Conservation (phyloP, 2,113 vertebrate species). For the Miniopterus natalensis region DNA sequence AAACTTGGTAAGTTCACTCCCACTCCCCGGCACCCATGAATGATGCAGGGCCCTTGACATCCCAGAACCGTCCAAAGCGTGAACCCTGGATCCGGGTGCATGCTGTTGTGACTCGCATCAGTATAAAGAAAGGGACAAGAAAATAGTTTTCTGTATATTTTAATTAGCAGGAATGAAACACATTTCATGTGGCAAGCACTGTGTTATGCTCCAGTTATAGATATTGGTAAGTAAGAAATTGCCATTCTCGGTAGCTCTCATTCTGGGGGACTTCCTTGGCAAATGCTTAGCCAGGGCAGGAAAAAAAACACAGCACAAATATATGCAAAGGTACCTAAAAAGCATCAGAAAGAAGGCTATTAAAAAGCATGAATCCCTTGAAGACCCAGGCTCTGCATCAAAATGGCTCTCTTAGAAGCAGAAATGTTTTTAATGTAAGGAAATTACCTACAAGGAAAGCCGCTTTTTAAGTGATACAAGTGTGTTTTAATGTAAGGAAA, state of each 20-base stretch:
- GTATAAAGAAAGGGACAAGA: background rate
- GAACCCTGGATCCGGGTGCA: background rate
- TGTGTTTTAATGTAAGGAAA: constrained; percentile 17
- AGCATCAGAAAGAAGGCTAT: background rate
- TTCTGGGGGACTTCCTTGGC: background rate
- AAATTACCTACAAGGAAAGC: background rate
- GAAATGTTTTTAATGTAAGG: constrained; percentile 20
- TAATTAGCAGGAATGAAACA: background rate
- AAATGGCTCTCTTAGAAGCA: constrained; percentile 8
- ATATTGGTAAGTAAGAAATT: background rate
- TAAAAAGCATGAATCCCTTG: background rate
- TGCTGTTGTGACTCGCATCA: background rate
- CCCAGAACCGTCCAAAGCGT: background rate
- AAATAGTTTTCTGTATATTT: background rate
- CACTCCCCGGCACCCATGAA: constrained; percentile 74
- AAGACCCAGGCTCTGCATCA: background rate
- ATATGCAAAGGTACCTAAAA: constrained; percentile 2
- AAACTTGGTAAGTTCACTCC: constrained; percentile 53
- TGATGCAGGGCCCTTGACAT: constrained; percentile 74
- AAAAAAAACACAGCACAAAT: background rate
- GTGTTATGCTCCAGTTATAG: background rate
- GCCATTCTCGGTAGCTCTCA: background rate
- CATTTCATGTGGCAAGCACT: background rate
- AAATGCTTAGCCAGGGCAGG: background rate
- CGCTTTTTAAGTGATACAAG: background rate